These are phyloP conservation scores for Carcharodon carcharias DNA, from an alignment of 2,797 vertebrate genomes.

Conservation along the genomic window DNA sequence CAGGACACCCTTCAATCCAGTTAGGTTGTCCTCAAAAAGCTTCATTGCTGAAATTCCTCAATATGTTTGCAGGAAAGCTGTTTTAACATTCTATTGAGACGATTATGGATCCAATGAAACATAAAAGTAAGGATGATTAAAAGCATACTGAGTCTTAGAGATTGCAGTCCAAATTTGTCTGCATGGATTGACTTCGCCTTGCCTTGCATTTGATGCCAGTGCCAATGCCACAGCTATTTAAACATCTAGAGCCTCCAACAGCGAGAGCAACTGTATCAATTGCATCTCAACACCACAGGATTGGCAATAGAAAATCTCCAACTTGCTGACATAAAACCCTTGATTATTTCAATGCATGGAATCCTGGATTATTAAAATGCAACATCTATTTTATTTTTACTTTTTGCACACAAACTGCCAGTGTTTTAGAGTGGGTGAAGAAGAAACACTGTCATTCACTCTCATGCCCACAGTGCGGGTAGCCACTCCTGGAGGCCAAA, in stretches of 20 bases:
- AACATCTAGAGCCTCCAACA: background rate
- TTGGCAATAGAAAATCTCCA: no score
- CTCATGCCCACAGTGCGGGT: no score
- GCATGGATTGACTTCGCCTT: slow-evolving; percentile 39
- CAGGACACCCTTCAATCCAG: slow-evolving; percentile 43
- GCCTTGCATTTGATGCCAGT: slow-evolving; percentile 46
- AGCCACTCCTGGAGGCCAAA: no score
- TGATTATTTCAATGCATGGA: background rate
- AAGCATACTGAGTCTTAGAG: slow-evolving; percentile 31
- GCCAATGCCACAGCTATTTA: slow-evolving; percentile 21
- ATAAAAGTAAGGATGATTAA: slow-evolving; percentile 44
- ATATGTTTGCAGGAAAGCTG: slow-evolving; percentile 46
- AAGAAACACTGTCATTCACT: no score
- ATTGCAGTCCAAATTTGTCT: slow-evolving; percentile 38
- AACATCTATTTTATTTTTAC: background rate
- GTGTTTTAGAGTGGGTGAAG: background rate
- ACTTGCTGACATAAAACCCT: background rate
- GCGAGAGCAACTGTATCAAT: background rate
- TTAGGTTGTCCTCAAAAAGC: slow-evolving; percentile 47
- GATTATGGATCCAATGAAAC: slow-evolving; percentile 36
- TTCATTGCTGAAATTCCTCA: slow-evolving; percentile 51
- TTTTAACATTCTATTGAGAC: slow-evolving; percentile 45
- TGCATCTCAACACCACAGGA: background rate
- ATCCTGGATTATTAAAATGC: background rate
- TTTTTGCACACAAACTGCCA: background rate